Evolutionary conservation across 2,888 invertebrate genomes (phyloP), one percentile per base, ranked within the genome.

Genomic region (Sarcophaga caerulescens): DNA sequence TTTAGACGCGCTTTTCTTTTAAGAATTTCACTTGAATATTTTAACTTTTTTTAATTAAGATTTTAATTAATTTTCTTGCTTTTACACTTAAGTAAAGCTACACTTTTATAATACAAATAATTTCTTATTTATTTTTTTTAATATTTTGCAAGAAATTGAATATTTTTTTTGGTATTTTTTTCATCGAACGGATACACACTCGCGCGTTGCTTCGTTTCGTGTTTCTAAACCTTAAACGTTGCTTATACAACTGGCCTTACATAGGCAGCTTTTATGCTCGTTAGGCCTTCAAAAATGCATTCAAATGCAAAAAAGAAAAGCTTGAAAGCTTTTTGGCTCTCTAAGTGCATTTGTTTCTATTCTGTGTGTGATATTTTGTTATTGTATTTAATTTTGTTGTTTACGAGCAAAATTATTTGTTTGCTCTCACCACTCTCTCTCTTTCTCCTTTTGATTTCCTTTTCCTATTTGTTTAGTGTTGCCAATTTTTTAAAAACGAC

Each of bases 171-270:
- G 76, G 71, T 35, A 21, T 82, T 71, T 81, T 81, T 79, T 45
- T 80, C 19, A 75, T 74, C 59, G 17, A 73, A 76, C 81, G 85
- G 23, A 73, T 66, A 80, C 81, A 83, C 76, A 76, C 87, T 80
- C 88, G 88, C 87, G 87, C 83, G 84, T 83, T 84, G 81, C 68
- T 87, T 81, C 75, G 87, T 87, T 87, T 90, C 89, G 89, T 89
- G 90, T 89, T 89, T 89, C 89, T 88, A 89, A 89, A 89, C 90
- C 91, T 91, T 81, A 88, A 91, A 89, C 91, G 91, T 92, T 92
- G 92, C 91, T 92, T 90, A 90, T 90, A 91, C 90, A 91, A 92
- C 91, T 91, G 90, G 87, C 89, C 88, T 90, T 89, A 89, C 88
- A 88, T 88, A 88, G 85, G 84, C 89, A 92, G 91, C 92, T 92